Conservation (phyloP, 1,140 invertebrate genomes). For the Bathynomus jamesi region DNA sequence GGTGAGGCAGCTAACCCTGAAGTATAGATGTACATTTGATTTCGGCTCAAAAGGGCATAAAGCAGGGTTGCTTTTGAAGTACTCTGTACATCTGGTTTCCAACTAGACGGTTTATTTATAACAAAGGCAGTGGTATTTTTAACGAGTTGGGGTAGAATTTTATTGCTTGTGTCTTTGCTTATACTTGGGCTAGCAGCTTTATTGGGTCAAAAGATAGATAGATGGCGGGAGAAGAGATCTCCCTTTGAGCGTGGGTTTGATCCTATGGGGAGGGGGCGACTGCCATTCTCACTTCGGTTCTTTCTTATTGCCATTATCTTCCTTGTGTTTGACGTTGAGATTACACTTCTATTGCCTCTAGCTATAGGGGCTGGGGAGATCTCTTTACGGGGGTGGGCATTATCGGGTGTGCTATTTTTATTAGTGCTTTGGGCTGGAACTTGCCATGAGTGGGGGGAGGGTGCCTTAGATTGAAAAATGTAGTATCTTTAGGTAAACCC, state of each 20-base stretch:
- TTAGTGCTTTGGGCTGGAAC: no score
- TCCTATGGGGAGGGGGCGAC: constrained; percentile 47
- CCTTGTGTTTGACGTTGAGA: constrained; percentile 16
- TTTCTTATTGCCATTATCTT: constrained; percentile 21
- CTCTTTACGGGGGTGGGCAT: no score
- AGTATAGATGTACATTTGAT: constrained; percentile 46
- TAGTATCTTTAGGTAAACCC: no score
- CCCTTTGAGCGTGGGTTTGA: constrained; percentile 51
- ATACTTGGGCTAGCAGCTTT: not conserved
- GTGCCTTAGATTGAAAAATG: no score
- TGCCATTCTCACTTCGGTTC: constrained; percentile 45
- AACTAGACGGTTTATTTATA: constrained; percentile 53
- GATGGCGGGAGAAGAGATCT: constrained; percentile 6
- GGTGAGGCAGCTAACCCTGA: constrained; percentile 57
- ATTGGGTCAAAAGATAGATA: not conserved
- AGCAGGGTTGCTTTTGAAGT: constrained; percentile 59
- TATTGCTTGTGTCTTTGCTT: not conserved
- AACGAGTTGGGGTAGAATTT: constrained; percentile 37
- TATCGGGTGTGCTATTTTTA: no score
- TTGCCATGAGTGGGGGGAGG: no score
- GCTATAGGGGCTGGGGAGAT: not conserved
- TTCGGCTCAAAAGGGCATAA: constrained; percentile 44
- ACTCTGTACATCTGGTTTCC: no score
- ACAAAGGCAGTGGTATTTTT: constrained; percentile 48
- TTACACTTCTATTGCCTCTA: not conserved